Conservation (phyloP, 2,113 vertebrate species). For the Ginglymostoma cirratum region DNA sequence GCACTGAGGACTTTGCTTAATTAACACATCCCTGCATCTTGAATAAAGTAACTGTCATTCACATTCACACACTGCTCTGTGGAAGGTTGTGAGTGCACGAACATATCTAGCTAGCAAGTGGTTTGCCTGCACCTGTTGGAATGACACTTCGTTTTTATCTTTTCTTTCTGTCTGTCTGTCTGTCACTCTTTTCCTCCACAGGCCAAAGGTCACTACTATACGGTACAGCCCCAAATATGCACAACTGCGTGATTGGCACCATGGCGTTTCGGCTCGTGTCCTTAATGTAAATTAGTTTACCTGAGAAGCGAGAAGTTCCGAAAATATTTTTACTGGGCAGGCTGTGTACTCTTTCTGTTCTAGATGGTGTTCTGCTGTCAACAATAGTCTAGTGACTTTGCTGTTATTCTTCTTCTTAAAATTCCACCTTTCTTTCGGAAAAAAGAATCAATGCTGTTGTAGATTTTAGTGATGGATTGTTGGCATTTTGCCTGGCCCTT, state of each 20-base stretch:
- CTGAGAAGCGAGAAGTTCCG: neutral
- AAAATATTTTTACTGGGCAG: neutral
- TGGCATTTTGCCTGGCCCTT: neutral
- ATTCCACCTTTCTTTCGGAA: neutral
- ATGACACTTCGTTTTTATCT: slow-evolving; percentile 39
- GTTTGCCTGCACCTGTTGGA: neutral
- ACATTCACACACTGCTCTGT: neutral
- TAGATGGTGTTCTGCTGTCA: neutral
- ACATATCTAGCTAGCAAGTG: neutral
- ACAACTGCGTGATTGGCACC: slow-evolving; percentile 97
- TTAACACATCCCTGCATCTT: neutral
- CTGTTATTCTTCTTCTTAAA: neutral
- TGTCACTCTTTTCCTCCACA: slow-evolving; percentile 50
- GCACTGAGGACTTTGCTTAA: no score
- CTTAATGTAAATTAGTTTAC: slow-evolving; percentile 88
- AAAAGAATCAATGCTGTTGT: neutral
- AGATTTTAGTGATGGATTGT: neutral
- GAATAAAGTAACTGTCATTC: neutral
- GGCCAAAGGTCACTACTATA: slow-evolving; percentile 75
- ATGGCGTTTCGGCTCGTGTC: slow-evolving; percentile 92
- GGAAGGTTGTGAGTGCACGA: neutral
- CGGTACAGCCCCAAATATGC: slow-evolving; percentile 85
- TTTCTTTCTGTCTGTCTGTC: slow-evolving; percentile 43
- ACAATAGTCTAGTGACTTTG: neutral
- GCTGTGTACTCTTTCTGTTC: neutral